Base-by-base conservation (phyloP, 2,113 vertebrate species). In the Nerophis ophidion region DNA sequence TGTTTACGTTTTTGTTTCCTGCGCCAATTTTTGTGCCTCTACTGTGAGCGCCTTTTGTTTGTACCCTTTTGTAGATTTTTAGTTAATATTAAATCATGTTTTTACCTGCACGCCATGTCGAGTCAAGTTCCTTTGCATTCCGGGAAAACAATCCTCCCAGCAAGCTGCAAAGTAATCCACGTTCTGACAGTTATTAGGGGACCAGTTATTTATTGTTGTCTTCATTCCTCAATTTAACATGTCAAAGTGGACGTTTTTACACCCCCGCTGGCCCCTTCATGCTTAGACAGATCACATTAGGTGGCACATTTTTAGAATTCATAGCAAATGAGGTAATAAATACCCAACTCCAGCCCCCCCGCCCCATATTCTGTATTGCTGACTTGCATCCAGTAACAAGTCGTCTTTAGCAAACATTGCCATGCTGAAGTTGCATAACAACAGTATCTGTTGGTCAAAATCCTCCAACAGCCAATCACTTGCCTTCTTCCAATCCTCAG, bases 401-500 rank as follows among this genome's bases (percentile, higher is more conserved):
- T 48, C 14, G 50, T 48, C 34, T 75, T 74, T 70, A 52, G 68
- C 76, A 83, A 82, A 81, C 81, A 79, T 78, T 83, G 74, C 73
- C 75, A 77, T 79, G 59, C 49, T 68, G 74, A 51, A 61, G 16
- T 85, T 81, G 79, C 81, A 83, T 83, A 86, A 85, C 82, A 80
- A 86, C 81, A 86, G 80, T 72, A 66, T 77, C 73, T 80, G 83
- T 65, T 81, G 80, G 76, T 79, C 75, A 63, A 76, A 83, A 81
- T 67, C 70, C 10, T 54, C 11, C 59, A 14, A 1, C 56, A 48
- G 70, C 79, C 81, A 86, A 84, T 85, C 77, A 56, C 51, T 26
- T 26, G 52, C 63, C 33, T 3, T 70, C 60, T 66, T 59, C 70
- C 75, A 61, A 62, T 85, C 71, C 75, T 65, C 26, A 60, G 77